Conservation (phyloP, 2,797 vertebrate species). For the Sarcophilus harrisii region DNA sequence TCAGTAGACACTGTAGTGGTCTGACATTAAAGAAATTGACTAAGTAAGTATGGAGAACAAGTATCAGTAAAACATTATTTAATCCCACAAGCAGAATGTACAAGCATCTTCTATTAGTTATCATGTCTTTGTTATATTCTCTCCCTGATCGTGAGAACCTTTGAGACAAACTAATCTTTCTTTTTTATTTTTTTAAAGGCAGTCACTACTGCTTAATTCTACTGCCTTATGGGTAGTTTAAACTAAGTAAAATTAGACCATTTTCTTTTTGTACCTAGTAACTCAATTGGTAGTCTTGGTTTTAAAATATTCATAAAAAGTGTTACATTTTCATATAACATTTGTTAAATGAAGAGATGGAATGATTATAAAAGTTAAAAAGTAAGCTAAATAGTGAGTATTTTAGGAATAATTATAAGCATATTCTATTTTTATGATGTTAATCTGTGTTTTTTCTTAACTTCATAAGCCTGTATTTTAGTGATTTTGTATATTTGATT, state of each 20-base stretch:
- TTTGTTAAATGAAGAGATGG: background rate
- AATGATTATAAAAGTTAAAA: background rate
- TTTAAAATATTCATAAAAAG: background rate
- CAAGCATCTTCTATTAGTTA: background rate
- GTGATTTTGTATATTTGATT: background rate
- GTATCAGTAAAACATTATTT: background rate
- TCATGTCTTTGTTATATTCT: background rate
- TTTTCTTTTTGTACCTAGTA: too few relatives aligned
- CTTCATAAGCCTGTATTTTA: slow-evolving; percentile 3
- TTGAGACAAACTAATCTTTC: background rate
- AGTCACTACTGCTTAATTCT: background rate
- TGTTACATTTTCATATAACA: background rate
- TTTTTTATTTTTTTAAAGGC: background rate
- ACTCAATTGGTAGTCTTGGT: background rate
- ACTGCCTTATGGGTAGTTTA: background rate
- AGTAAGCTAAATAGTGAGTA: background rate
- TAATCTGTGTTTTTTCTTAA: background rate
- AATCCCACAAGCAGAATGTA: background rate
- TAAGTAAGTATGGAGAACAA: background rate
- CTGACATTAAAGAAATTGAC: background rate
- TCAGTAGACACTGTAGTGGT: background rate
- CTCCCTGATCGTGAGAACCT: background rate
- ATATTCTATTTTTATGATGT: background rate
- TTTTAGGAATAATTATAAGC: background rate
- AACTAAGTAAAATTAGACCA: background rate